Evolutionary conservation across 2,113 vertebrate species (phyloP).

Genomic region (Lepus americanus): DNA sequence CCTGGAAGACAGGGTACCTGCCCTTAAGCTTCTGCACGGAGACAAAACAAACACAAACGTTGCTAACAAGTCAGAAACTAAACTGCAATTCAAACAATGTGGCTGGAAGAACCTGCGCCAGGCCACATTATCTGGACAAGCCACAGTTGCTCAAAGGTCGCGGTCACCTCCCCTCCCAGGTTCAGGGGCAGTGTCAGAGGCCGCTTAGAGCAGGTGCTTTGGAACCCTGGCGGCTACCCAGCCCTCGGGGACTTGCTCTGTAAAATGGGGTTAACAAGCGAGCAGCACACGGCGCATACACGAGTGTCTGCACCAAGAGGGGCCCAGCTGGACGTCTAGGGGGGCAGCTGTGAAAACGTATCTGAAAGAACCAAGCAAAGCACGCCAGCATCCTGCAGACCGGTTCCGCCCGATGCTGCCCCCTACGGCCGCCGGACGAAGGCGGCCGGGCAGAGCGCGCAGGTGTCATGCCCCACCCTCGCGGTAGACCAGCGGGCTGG

Average conservation of each 20-base stretch:
- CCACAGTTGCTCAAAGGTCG: background rate
- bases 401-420: background rate
- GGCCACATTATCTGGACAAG: background rate
- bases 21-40: constrained; percentile 50
- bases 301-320: background rate
- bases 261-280: background rate
- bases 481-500: background rate
- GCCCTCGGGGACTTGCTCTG: background rate
- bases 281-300: no score
- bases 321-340: background rate
- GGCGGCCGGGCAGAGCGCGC: background rate
- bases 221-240: background rate
- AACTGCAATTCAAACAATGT: constrained; percentile 34
- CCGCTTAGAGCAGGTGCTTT: background rate
- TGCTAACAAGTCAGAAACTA: constrained; percentile 55
- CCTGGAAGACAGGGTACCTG: constrained; percentile 29
- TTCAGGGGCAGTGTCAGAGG: background rate
- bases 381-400: background rate
- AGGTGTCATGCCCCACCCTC: background rate
- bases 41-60: constrained; percentile 19
- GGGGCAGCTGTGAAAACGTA: background rate
- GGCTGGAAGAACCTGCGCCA: constrained; percentile 33
- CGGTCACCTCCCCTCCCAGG: background rate
- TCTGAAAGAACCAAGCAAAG: background rate
- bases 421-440: no score